Evolutionary conservation across 2,888 invertebrate genomes (phyloP).

Genomic region (Peribatodes rhomboidaria): DNA sequence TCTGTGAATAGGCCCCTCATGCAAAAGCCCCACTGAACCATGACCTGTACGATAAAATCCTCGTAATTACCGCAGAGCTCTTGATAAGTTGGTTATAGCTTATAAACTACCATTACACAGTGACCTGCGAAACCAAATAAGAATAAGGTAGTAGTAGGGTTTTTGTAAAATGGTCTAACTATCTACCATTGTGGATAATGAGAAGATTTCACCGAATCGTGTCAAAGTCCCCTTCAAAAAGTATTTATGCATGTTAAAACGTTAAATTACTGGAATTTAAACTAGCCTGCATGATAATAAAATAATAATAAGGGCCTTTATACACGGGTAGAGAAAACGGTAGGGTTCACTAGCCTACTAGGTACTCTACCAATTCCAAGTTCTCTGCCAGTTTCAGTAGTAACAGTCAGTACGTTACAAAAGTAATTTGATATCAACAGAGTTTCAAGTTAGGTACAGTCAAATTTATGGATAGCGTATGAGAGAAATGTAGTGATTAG

Average conservation of each 20-base stretch:
- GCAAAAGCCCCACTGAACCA: constrained; percentile 46
- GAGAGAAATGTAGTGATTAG: too few species aligned
- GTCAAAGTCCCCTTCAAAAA: constrained; percentile 45
- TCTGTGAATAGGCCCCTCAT: constrained; percentile 53
- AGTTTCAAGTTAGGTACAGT: too few species aligned
- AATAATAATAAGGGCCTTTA: neutral
- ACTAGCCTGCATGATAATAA: neutral
- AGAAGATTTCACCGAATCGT: constrained; percentile 51
- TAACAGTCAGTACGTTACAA: too few species aligned
- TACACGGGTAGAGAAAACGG: too few species aligned
- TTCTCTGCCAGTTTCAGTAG: too few species aligned
- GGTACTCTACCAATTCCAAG: too few species aligned
- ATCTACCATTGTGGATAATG: constrained; percentile 38
- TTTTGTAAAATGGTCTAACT: constrained; percentile 9
- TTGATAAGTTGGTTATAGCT: constrained; percentile 8
- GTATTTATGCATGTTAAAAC: constrained; percentile 30
- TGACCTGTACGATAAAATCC: constrained; percentile 41
- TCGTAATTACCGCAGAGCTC: constrained; percentile 12
- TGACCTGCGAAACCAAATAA: neutral
- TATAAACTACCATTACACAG: constrained; percentile 9
- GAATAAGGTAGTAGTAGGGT: neutral
- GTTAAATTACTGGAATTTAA: constrained; percentile 42
- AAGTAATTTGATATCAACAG: too few species aligned
- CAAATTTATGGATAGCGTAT: too few species aligned
- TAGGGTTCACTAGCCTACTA: too few species aligned